phyloP scores from a whole-genome alignment of 2,797 vertebrate genomes.

The Prionace glauca region DNA sequence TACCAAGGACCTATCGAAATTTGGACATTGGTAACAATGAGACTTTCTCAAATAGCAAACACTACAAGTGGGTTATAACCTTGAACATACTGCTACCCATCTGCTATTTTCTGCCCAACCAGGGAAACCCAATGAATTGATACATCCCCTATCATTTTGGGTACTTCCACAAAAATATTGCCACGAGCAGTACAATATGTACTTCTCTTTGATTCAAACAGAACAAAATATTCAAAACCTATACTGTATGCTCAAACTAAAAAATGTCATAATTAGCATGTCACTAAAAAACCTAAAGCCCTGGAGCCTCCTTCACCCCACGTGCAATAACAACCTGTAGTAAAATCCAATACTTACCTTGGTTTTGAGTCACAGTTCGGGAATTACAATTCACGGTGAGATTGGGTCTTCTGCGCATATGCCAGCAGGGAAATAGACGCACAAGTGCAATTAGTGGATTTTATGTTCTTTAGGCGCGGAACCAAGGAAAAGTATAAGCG shows the following conservation, averaged over 20 bases:
- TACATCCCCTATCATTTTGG: background rate
- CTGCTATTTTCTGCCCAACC: no score
- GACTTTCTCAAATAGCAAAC: background rate
- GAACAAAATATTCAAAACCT: slow-evolving; percentile 25
- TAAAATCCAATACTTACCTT: no score
- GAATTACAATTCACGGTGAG: no score
- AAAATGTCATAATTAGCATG: background rate
- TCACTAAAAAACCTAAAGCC: background rate
- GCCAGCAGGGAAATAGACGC: no score
- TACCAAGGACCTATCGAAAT: background rate
- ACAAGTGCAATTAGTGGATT: no score
- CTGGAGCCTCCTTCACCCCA: background rate
- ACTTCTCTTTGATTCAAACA: background rate
- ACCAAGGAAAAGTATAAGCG: no score
- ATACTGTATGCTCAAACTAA: background rate
- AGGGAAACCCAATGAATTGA: background rate
- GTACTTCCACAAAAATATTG: slow-evolving; percentile 10
- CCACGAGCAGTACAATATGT: background rate
- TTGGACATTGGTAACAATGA: background rate
- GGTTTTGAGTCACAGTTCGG: no score
- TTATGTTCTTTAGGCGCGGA: no score
- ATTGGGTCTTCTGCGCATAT: no score
- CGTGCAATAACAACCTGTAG: background rate
- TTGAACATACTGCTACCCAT: background rate
- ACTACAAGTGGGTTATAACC: background rate